Evolutionary conservation across 1,140 invertebrate species (phyloP), one percentile per base, ranked within the genome.

Genomic region (Drosophila sechellia): DNA sequence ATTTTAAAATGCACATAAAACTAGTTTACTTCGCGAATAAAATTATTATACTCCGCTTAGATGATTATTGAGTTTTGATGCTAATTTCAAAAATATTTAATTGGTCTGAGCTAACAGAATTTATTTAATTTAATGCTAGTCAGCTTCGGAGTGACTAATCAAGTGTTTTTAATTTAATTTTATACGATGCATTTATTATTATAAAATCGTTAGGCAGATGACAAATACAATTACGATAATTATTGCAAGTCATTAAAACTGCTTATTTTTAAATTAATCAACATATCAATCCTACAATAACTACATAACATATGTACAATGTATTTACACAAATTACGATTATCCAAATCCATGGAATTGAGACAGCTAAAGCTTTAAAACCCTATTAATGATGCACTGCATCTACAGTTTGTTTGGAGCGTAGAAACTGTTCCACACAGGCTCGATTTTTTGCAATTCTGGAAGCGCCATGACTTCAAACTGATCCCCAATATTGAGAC

Each of bases 351-450:
- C 15, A 20, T 55, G 22, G 37, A 68, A 27, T 55, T 59, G 22
- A 43, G 53, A 42, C 46, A 70, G 37, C 59, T 74, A 85, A 86
- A 85, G 81, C 81, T 86, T 53, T 77, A 31, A 42, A 54, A 74
- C 56, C 75, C 64, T 3, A n/a, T 39, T 15, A 35, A 17, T 27
- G 42, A 58, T 22, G 31, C 40, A 11, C 13, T 13, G 20, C 46
- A 50, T 20, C 25, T 76, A 87, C 17, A 87, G 59, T 46, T 56
- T 54, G 13, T 49, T 45, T 5, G 48, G 56, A 6, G 71, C 20
- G 71, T 92, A 92, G 37, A 92, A 91, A 42, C 86, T 79, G 31
- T 91, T 87, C 93, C 93, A 94, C 15, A 93, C 80, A 58, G 79
- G 22, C 50, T 71, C 35, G 12, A 93, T 71, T 55, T 93, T 91